A percentile compares a stretch with the other conserved stretches of the same genome.
These are phyloP conservation scores for Gallinago jamesoni DNA, from an alignment of 2,113 vertebrate species.

Conservation along the genomic window DNA sequence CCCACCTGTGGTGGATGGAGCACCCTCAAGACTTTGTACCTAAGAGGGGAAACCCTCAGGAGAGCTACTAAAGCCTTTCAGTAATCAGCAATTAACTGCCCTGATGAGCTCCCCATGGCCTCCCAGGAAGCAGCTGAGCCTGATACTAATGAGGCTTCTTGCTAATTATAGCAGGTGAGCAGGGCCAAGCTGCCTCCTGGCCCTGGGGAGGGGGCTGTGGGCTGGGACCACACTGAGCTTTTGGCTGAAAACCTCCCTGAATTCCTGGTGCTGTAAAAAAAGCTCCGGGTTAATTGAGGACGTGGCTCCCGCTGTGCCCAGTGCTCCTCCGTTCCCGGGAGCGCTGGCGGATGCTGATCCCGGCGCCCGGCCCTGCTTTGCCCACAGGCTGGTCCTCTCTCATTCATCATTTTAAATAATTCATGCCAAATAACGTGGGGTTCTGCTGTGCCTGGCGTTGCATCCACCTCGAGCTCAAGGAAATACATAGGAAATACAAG, in stretches of 20 bases:
- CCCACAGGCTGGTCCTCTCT: background rate
- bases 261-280: background rate
- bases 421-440: background rate
- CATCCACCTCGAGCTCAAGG: background rate
- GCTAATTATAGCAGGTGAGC: constrained; percentile 15
- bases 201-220: background rate
- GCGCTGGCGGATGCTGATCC: background rate
- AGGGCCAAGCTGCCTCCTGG: background rate
- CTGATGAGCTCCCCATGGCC: background rate
- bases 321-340: background rate
- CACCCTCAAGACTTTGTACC: background rate
- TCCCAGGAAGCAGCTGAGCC: background rate
- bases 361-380: background rate
- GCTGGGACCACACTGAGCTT: background rate
- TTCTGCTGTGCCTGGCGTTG: rapidly evolving
- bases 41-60: background rate
- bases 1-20: rapidly evolving
- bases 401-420: background rate
- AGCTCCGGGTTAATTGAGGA: background rate
- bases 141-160: background rate
- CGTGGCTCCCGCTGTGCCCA: rapidly evolving
- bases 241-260: background rate
- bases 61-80: background rate
- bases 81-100: constrained; percentile 7
- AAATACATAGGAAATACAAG: background rate